These are phyloP conservation scores for Coleophora deauratella DNA, from an alignment of 2,888 invertebrate species.

Conservation along the genomic window DNA sequence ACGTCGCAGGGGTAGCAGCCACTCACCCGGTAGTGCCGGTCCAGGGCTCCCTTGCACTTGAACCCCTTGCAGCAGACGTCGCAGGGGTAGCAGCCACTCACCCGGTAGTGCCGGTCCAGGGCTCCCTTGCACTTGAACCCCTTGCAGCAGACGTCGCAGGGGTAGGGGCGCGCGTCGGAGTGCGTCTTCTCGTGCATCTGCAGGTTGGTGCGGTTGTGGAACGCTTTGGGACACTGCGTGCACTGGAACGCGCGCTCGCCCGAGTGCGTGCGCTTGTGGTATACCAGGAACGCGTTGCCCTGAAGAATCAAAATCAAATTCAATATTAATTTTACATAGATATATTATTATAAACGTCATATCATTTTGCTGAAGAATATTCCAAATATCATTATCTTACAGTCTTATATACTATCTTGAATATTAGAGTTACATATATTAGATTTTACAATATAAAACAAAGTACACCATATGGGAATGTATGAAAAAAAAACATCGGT, in stretches of 20 bases:
- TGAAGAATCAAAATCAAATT: conserved; percentile 13
- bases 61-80: conserved; percentile 51
- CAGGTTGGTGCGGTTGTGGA: conserved; percentile 55
- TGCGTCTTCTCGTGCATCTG: conserved; percentile 57
- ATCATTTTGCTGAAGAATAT: too few relatives aligned
- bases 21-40: conserved; percentile 45
- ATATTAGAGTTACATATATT: too few relatives aligned
- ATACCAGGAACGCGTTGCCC: conserved; percentile 55
- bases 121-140: conserved; percentile 60
- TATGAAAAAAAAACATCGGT: too few relatives aligned
- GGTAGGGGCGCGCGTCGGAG: conserved; percentile 48
- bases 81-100: conserved; percentile 50
- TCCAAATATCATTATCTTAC: too few relatives aligned
- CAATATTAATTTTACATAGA: too few relatives aligned
- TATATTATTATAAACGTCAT: too few relatives aligned
- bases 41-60: conserved; percentile 56
- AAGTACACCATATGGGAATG: too few relatives aligned
- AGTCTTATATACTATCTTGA: too few relatives aligned
- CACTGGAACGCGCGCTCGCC: conserved; percentile 47
- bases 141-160: conserved; percentile 49
- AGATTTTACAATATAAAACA: too few relatives aligned
- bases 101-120: conserved; percentile 48
- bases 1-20: too few relatives aligned
- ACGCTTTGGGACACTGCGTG: conserved; percentile 46
- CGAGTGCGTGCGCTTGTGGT: conserved; percentile 58